Base-by-base conservation (phyloP, 2,113 vertebrate genomes). In the Ailuropoda melanoleuca region DNA sequence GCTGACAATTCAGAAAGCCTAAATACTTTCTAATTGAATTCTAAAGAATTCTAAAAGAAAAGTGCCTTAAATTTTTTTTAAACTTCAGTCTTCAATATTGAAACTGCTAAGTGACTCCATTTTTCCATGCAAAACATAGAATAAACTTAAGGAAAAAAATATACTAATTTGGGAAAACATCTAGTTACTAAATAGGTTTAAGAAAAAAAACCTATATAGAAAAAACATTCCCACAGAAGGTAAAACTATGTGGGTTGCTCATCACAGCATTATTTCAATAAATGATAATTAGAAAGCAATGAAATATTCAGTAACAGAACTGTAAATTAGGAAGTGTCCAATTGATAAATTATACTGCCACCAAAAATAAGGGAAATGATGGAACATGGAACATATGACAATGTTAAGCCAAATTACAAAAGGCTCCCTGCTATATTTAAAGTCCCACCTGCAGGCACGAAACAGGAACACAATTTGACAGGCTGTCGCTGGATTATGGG, bases 21-120 rank as follows among this genome's bases (percentile, higher is more conserved):
- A 46, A 88, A 85, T 34, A 37, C 19, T 90, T 75, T 53, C 87
- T 64, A 88, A 83, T 0, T 72, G 8, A 90, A 66, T 50, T 80
- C 14, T 86, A 6, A 78, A 37, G 8, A 90, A 66, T 50, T 75
- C 14, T 86, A 6, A 78, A 37, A 88, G 21, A 90, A 85, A 96
- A 55, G 53, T 81, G 26, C 23, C 55, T 87, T 83, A 39, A 92
- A 93, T 97, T 85, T 82, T 88, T 74, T n/a, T 6, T 31, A 39
- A 58, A 96, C 31, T 95, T 98, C 85, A 97, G 91, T 95, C 93
- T 96, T 96, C 92, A 88, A 56, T 93, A 96, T 26, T 90, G 75
- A 97, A 98, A 97, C 43, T 96, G 80, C 93, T 95, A 97, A 92
- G 75, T 94, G 86, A 84, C 74, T 92, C 87, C 62, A 84, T 95